Percentiles rank a stretch among this genome's conserved stretches.
Evolutionary conservation across 2,888 invertebrate genomes (phyloP).

Genomic region (Acanthacorydalis orientalis): DNA sequence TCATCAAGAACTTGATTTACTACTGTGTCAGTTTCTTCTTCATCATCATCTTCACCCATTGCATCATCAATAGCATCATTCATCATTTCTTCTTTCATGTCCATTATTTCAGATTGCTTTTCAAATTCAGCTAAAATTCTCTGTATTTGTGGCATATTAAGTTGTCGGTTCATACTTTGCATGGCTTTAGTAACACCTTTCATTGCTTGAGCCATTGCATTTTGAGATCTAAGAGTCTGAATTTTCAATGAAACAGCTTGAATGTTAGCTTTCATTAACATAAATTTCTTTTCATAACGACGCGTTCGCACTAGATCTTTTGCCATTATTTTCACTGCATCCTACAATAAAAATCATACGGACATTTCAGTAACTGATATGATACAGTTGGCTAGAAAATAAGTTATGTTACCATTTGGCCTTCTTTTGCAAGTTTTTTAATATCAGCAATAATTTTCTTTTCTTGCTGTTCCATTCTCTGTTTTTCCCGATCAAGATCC

Average conservation of each 20-base stretch:
- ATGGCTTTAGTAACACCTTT: constrained; percentile 96
- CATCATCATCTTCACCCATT: constrained; percentile 96
- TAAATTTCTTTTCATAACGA: constrained; percentile 92
- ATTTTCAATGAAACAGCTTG: constrained; percentile 96
- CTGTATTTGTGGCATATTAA: constrained; percentile 98
- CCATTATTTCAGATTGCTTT: constrained; percentile 99
- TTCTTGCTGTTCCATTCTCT: constrained; percentile 96
- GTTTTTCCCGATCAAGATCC: constrained; percentile 84
- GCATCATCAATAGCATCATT: constrained; percentile 99
- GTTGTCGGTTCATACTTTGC: constrained; percentile 92
- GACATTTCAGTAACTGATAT: no score
- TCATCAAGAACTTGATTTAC: constrained; percentile 95
- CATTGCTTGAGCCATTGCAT: constrained; percentile 99
- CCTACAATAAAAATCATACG: constrained; percentile 37
- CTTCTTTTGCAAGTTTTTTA: constrained; percentile 96
- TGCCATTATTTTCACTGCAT: constrained; percentile 99
- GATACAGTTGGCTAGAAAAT: no score
- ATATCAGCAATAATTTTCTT: constrained; percentile 97
- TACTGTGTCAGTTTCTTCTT: constrained; percentile 93
- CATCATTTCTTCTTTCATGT: constrained; percentile 99
- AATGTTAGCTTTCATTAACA: constrained; percentile 98
- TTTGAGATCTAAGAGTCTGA: constrained; percentile 93
- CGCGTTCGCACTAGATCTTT: constrained; percentile 94
- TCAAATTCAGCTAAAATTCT: constrained; percentile 95
- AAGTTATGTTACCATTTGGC: constrained; percentile 69